Conservation (phyloP, 2,113 vertebrate species). For the Ciconia boyciana region DNA sequence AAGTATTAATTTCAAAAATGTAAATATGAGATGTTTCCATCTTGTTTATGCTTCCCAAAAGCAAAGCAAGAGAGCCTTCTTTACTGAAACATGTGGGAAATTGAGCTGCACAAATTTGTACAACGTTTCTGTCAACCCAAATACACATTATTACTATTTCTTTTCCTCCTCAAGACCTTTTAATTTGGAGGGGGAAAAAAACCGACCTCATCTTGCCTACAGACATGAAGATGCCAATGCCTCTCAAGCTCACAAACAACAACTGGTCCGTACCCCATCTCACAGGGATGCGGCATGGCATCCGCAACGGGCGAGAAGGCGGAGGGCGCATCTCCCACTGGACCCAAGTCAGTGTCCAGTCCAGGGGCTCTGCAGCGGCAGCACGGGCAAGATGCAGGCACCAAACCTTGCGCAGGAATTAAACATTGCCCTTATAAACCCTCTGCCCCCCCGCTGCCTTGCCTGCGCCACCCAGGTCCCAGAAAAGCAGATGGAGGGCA, state of each 20-base stretch:
- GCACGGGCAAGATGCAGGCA: background rate
- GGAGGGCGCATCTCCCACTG: background rate
- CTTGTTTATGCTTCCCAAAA: slow-evolving; percentile 1
- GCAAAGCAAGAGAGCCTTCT: background rate
- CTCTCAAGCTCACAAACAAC: background rate
- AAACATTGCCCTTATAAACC: background rate
- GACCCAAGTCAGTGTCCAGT: background rate
- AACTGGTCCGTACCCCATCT: background rate
- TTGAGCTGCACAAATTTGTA: slow-evolving; percentile 8
- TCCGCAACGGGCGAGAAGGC: rapidly evolving
- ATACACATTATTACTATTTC: background rate
- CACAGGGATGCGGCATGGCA: rapidly evolving
- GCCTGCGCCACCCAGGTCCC: background rate
- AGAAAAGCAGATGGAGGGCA: background rate
- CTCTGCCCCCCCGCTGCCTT: rapidly evolving
- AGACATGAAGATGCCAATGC: background rate
- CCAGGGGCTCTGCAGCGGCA: background rate
- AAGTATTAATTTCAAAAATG: background rate
- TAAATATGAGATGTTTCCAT: background rate
- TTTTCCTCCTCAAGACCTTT: background rate
- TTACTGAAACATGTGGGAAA: background rate
- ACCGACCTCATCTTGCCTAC: background rate
- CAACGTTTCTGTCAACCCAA: background rate
- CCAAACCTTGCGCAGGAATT: background rate
- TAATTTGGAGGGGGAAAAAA: background rate